Conservation (phyloP, 2,797 vertebrate genomes). For the Anguilla anguilla region DNA sequence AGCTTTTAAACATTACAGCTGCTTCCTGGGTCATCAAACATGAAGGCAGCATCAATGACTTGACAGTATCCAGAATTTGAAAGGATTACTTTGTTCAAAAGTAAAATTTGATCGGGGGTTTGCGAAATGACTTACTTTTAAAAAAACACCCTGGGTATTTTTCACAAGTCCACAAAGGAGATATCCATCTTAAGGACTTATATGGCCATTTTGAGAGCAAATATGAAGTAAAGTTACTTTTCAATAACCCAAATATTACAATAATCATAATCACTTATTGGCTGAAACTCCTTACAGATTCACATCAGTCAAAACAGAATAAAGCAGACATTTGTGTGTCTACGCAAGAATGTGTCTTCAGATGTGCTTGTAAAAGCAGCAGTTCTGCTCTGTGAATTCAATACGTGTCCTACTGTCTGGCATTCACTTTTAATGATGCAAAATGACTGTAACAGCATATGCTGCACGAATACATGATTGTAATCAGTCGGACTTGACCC, state of each 20-base stretch:
- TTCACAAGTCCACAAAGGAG: neutral
- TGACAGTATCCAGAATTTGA: slow-evolving; percentile 57
- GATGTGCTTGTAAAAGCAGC: neutral
- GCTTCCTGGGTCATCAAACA: slow-evolving; percentile 64
- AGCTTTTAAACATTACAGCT: slow-evolving; percentile 50
- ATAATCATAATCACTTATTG: neutral
- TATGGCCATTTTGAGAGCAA: neutral
- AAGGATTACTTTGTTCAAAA: slow-evolving; percentile 61
- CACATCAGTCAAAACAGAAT: neutral
- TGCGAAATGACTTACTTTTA: neutral
- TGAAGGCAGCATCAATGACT: slow-evolving; percentile 62
- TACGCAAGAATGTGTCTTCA: neutral
- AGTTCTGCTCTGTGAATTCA: neutral
- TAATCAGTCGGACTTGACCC: neutral
- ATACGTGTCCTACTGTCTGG: neutral
- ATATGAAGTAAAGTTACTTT: neutral
- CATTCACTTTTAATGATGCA: neutral
- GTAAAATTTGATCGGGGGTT: slow-evolving; percentile 39
- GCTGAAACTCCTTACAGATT: neutral
- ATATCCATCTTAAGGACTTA: neutral
- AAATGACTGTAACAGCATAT: neutral
- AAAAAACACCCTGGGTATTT: neutral
- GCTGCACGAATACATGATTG: neutral
- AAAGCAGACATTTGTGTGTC: neutral
- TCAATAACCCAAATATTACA: neutral